These are phyloP conservation scores for Gibbula magus DNA, from an alignment of 2,888 invertebrate species.

Conservation along the genomic window DNA sequence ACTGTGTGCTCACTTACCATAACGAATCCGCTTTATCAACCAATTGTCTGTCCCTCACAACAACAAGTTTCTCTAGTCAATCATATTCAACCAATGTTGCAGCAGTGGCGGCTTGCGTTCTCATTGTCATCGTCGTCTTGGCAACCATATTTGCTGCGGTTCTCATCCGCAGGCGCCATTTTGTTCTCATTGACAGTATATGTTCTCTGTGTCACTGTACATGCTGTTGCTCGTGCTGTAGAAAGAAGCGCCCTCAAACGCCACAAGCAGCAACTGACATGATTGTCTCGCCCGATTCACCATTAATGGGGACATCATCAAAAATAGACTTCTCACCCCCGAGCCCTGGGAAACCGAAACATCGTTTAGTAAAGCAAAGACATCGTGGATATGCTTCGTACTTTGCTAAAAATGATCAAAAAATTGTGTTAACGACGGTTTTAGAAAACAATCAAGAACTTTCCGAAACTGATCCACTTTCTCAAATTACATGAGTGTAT, in stretches of 20 bases:
- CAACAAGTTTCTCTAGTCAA: not conserved
- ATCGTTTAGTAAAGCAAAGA: not conserved
- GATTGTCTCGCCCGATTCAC: conserved; percentile 18
- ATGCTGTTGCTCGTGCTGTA: not conserved
- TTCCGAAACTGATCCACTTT: not conserved
- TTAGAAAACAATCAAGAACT: conserved; percentile 1
- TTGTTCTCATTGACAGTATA: conserved; percentile 6
- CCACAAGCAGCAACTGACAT: conserved; percentile 4
- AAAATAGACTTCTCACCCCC: conserved; percentile 12
- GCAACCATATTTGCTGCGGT: conserved; percentile 16
- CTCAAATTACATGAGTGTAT: not conserved
- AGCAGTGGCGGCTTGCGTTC: not conserved
- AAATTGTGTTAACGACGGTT: conserved; percentile 15
- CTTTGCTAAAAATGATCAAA: conserved; percentile 4
- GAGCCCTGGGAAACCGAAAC: conserved; percentile 13
- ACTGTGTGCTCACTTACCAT: conserved; percentile 32
- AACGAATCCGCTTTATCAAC: conserved; percentile 15
- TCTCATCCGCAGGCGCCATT: conserved; percentile 7
- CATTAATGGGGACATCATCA: not conserved
- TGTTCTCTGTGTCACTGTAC: not conserved
- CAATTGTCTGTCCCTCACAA: not conserved
- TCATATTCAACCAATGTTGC: not conserved
- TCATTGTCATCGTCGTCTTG: conserved; percentile 16
- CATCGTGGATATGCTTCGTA: not conserved
- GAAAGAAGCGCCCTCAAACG: not conserved